These are phyloP conservation scores for Selene dorsalis DNA, from an alignment of 2,797 vertebrate genomes.

Conservation along the genomic window DNA sequence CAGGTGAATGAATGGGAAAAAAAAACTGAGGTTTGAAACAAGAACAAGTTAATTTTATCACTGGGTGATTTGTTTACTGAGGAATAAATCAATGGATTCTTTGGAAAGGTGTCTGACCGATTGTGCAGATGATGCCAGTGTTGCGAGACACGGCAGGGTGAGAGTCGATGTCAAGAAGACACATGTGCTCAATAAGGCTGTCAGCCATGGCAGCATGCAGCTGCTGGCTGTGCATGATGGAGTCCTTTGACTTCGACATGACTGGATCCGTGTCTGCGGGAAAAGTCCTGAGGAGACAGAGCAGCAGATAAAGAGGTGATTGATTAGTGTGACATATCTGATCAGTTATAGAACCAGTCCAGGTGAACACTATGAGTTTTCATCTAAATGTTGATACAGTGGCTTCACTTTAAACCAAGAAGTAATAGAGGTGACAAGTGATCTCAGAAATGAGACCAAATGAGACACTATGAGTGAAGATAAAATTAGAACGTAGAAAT, in stretches of 20 bases:
- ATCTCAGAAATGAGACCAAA: not conserved
- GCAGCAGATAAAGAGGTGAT: conserved; percentile 15
- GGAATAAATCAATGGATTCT: not conserved
- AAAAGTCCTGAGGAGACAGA: conserved; percentile 62
- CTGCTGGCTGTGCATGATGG: conserved; percentile 94
- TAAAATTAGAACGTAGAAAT: not conserved
- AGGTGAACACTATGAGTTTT: not conserved
- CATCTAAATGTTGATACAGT: conserved; percentile 1
- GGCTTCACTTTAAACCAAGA: not conserved
- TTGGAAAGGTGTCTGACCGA: conserved; percentile 85
- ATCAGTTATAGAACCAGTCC: not conserved
- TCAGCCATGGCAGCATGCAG: conserved; percentile 95
- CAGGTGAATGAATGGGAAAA: not conserved
- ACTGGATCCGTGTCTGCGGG: conserved; percentile 71
- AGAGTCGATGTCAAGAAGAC: conserved; percentile 97
- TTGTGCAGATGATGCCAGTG: conserved; percentile 98
- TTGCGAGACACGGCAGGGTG: conserved; percentile 92
- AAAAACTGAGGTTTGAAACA: conserved; percentile 11
- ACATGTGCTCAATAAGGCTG: conserved; percentile 95
- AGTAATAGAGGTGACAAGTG: not conserved
- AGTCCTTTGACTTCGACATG: conserved; percentile 90
- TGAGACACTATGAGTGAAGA: not conserved
- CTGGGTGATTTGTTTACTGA: not conserved
- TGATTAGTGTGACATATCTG: not conserved
- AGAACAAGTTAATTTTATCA: not conserved